phyloP scores from a whole-genome alignment of 2,797 vertebrate genomes.

The Poeciliopsis turneri region DNA sequence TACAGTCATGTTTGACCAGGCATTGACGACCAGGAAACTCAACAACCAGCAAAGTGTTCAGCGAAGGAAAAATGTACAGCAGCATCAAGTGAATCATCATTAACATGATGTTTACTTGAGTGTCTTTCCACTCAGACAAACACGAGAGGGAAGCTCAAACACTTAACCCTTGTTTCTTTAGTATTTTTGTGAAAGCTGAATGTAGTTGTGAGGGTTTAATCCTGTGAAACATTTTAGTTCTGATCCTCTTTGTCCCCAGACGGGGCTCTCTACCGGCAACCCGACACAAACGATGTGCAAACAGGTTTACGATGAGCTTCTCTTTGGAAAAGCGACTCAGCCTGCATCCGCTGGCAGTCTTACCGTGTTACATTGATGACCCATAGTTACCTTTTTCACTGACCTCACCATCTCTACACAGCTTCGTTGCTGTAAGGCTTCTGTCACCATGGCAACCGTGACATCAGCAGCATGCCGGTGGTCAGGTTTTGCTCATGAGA shows the following conservation, averaged over 20 bases:
- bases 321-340: not conserved
- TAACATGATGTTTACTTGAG: not conserved
- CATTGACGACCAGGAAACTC: not conserved
- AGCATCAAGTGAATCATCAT: not conserved
- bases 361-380: conserved; percentile 56
- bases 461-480: conserved; percentile 74
- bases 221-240: conserved; percentile 6
- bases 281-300: not conserved
- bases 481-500: conserved; percentile 69
- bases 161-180: no score
- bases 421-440: conserved; percentile 67
- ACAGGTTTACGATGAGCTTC: not conserved
- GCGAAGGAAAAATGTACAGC: not conserved
- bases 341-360: not conserved
- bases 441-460: conserved; percentile 78
- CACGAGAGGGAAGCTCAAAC: not conserved
- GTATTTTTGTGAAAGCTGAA: not conserved
- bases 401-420: conserved; percentile 61
- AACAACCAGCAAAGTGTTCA: not conserved
- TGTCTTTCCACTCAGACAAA: not conserved
- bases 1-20: not conserved
- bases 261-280: conserved; percentile 4
- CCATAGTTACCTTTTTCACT: conserved; percentile 71
- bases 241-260: not conserved
- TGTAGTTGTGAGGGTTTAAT: not conserved